Base-by-base conservation (phyloP, 2,113 vertebrate species). In the Mola mola region DNA sequence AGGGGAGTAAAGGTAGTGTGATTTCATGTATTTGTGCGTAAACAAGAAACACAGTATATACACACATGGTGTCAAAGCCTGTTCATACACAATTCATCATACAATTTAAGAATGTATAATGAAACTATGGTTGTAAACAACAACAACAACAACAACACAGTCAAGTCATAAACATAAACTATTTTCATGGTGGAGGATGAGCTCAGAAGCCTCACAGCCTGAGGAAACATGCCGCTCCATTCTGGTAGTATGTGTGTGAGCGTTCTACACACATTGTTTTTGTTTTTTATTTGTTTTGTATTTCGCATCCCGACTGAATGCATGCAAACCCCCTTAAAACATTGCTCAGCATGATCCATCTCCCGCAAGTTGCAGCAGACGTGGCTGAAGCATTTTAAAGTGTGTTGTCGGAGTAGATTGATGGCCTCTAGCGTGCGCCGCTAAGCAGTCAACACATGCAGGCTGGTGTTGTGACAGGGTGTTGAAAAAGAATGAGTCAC, bases 401-500 rank as follows among this genome's bases (percentile, higher is more conserved):
- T 42, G 8, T 13, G 65, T 34, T 10, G 49, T 8, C 13, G 12
- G 31, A 58, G 13, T 26, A 64, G 84, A 88, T 73, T 68, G 81
- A 85, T 83, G 67, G 63, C 56, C 50, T 16, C 29, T 34, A 17
- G 57, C 19, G 40, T 4, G 66, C 38, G 70, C 72, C 40, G 34
- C 83, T 75, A 66, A 75, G 66, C 75, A 81, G 67, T 64, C 79
- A 79, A 56, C 78, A 70, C 66, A 87, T 68, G 66, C 68, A 37
- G 49, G 53, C 51, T 10, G 11, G 53, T 62, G 63, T 47, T 51
- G 62, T 78, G 72, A 75, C 68, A 62, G 63, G 36, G 29, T 42
- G 50, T 25, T 29, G 46, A 64, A 53, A 66, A 71, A 61, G 16
- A 47, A 57, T 25, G 61, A 2, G 20, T 36, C 47, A 7, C 38